Percentiles rank a stretch among this genome's conserved stretches.
Evolutionary conservation across 2,888 invertebrate genomes (phyloP).

Genomic region (Nephrotoma appendiculata): DNA sequence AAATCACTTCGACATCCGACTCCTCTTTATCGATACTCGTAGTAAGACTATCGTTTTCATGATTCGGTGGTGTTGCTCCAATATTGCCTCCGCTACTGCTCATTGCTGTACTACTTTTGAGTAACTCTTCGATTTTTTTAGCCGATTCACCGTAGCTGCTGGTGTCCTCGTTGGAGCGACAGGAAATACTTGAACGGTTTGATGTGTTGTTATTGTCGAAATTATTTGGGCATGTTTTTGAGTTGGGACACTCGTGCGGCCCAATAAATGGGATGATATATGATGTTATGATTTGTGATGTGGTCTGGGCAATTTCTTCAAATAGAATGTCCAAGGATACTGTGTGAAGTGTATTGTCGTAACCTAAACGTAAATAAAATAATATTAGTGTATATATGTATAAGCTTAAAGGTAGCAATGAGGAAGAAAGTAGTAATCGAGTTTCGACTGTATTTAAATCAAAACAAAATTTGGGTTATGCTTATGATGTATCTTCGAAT

Average conservation of each 20-base stretch:
- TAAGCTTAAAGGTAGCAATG: not conserved
- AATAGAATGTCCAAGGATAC: slow-evolving; percentile 26
- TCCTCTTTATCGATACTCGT: not conserved
- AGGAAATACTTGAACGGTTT: slow-evolving; percentile 2
- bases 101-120: not conserved
- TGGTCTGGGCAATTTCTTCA: slow-evolving; percentile 24
- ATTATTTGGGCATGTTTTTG: slow-evolving; percentile 31
- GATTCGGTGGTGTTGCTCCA: not conserved
- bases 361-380: slow-evolving; percentile 19
- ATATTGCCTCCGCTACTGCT: not conserved
- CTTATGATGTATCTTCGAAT: not conserved
- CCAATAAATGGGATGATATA: slow-evolving; percentile 33
- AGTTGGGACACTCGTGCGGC: slow-evolving; percentile 32
- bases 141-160: not conserved
- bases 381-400: not conserved
- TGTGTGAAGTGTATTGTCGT: slow-evolving; percentile 32
- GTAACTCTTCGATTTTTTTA: slow-evolving; percentile 8
- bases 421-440: not conserved
- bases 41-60: not conserved
- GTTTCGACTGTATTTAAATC: not conserved
- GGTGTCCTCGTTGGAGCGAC: not conserved
- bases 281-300: slow-evolving; percentile 27
- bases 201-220: not conserved
- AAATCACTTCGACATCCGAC: not conserved
- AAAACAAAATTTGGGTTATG: not conserved